Evolutionary conservation across 1,140 invertebrate genomes (phyloP).

Genomic region (Arion vulgaris): DNA sequence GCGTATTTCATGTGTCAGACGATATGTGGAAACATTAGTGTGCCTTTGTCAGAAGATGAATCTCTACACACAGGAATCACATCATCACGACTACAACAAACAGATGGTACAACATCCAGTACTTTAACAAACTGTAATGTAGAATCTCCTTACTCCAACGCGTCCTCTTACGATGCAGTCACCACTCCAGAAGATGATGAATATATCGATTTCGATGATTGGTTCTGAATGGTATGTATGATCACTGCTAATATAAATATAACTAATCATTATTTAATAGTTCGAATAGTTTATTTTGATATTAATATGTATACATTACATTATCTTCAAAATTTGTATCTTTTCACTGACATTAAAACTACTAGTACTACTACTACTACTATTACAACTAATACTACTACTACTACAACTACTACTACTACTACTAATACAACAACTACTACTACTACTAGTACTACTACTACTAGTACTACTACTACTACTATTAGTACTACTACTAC

Average conservation of each 20-base stretch:
- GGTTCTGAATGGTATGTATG: slow-evolving; percentile 73
- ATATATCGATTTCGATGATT: slow-evolving; percentile 88
- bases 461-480: too few species aligned
- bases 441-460: too few species aligned
- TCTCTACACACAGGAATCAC: not conserved
- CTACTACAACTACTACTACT: too few species aligned
- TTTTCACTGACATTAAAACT: too few species aligned
- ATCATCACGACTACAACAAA: not conserved
- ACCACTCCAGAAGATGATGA: slow-evolving; percentile 92
- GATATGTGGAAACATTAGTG: slow-evolving; percentile 53
- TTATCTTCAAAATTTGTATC: too few species aligned
- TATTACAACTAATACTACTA: too few species aligned
- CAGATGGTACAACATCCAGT: not conserved
- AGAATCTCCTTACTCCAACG: slow-evolving; percentile 80
- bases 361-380: too few species aligned
- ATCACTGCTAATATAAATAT: slow-evolving; percentile 1
- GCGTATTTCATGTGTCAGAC: not conserved
- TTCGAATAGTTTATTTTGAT: too few species aligned
- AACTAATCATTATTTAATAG: too few species aligned
- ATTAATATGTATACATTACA: too few species aligned
- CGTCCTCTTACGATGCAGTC: slow-evolving; percentile 83
- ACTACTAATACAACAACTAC: too few species aligned
- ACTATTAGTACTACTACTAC: too few species aligned
- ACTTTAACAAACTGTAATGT: not conserved
- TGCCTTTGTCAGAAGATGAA: not conserved